Evolutionary conservation across 2,113 vertebrate genomes (phyloP).

Genomic region (Callipepla californica): DNA sequence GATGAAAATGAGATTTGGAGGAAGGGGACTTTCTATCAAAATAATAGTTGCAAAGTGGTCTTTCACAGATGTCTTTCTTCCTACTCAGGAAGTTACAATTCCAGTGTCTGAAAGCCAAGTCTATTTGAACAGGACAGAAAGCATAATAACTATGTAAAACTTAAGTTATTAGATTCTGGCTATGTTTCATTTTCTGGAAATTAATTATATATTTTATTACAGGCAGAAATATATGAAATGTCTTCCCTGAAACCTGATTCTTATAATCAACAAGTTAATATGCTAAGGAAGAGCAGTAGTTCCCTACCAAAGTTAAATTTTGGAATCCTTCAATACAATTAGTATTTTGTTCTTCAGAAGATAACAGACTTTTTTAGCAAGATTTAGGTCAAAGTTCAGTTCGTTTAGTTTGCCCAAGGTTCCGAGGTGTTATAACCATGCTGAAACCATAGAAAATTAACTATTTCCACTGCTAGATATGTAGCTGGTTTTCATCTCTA

Average conservation of each 20-base stretch:
- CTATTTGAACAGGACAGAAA: not conserved
- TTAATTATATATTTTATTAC: not conserved
- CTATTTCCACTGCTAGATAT: not conserved
- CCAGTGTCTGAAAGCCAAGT: not conserved
- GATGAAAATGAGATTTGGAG: not conserved
- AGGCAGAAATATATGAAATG: not conserved
- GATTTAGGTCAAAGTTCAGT: not conserved
- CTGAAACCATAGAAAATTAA: not conserved
- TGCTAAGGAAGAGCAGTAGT: not conserved
- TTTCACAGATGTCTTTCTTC: not conserved
- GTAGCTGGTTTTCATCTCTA: not conserved
- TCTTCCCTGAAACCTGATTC: not conserved
- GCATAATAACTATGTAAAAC: not conserved
- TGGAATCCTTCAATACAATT: not conserved
- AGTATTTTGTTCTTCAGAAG: not conserved
- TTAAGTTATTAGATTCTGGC: not conserved
- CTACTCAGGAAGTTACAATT: not conserved
- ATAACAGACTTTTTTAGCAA: not conserved
- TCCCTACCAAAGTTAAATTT: not conserved
- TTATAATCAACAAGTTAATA: not conserved
- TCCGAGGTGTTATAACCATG: not conserved
- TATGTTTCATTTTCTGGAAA: not conserved
- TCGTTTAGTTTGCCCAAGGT: not conserved
- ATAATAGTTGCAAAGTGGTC: not conserved
- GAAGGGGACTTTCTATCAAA: not conserved